phyloP scores from a whole-genome alignment of 2,888 invertebrate species.

The Drosophila mayaguana region DNA sequence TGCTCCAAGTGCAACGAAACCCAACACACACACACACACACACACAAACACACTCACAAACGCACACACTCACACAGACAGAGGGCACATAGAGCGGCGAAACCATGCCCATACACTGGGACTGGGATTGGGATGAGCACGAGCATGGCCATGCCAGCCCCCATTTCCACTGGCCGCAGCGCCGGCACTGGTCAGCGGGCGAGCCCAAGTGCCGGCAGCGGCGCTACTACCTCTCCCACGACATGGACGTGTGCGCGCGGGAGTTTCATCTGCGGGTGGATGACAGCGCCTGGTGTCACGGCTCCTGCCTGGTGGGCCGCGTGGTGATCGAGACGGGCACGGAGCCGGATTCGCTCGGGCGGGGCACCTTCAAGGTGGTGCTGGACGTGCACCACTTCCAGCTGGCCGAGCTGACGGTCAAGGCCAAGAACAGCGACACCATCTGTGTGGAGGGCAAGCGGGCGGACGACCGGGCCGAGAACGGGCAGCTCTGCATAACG shows the following conservation, averaged over 20 bases:
- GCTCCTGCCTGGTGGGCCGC: slow-evolving; percentile 78
- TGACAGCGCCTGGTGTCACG: slow-evolving; percentile 81
- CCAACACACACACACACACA: slow-evolving; percentile 25
- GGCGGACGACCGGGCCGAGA: slow-evolving; percentile 74
- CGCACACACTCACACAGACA: slow-evolving; percentile 13
- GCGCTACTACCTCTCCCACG: slow-evolving; percentile 68
- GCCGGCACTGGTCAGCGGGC: slow-evolving; percentile 70
- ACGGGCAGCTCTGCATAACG: slow-evolving; percentile 79
- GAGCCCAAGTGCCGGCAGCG: slow-evolving; percentile 67
- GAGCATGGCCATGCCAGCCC: slow-evolving; percentile 66
- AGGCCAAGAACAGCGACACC: slow-evolving; percentile 81
- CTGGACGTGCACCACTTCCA: slow-evolving; percentile 83
- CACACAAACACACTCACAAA: not conserved
- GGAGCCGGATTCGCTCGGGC: slow-evolving; percentile 75
- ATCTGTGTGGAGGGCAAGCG: slow-evolving; percentile 82
- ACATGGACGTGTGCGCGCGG: slow-evolving; percentile 76
- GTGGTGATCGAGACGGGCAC: slow-evolving; percentile 80
- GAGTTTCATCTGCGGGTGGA: slow-evolving; percentile 73
- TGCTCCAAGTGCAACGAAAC: slow-evolving; percentile 77
- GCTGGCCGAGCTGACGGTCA: slow-evolving; percentile 78
- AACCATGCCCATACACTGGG: slow-evolving; percentile 78
- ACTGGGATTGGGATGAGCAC: slow-evolving; percentile 70
- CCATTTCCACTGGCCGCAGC: slow-evolving; percentile 70
- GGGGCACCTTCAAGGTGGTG: slow-evolving; percentile 82
- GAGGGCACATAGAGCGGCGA: not conserved